phyloP scores from a whole-genome alignment of 2,113 vertebrate species.

The Passer montanus region DNA sequence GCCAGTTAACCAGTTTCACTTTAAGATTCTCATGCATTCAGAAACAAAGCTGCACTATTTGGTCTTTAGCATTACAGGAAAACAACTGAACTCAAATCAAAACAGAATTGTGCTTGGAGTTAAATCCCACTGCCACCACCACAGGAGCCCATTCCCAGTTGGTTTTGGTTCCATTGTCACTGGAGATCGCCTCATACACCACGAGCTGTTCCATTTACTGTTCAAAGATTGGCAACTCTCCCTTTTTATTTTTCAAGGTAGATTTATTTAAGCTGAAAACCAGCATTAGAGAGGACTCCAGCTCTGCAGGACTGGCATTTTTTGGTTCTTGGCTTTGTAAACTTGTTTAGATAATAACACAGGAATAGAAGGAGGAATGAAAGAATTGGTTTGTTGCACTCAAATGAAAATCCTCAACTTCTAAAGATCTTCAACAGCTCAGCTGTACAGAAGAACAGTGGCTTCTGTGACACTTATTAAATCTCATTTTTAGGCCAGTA shows the following conservation, averaged over 20 bases:
- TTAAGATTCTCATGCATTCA: conserved; percentile 17
- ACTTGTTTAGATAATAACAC: neutral
- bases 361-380: neutral
- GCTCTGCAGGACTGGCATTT: conserved; percentile 11
- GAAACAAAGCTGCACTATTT: conserved; percentile 13
- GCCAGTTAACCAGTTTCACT: neutral
- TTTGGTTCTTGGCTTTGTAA: conserved; percentile 66
- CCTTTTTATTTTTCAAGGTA: conserved; percentile 7
- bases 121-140: neutral
- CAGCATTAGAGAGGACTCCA: conserved; percentile 21
- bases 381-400: conserved; percentile 7
- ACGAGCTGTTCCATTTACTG: neutral
- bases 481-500: conserved; percentile 32
- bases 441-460: conserved; percentile 25
- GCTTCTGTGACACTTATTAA: conserved; percentile 12
- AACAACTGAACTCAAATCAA: neutral
- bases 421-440: neutral
- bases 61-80: conserved; percentile 36
- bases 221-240: conserved; percentile 22
- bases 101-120: neutral
- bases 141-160: neutral
- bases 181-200: neutral
- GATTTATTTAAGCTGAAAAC: conserved; percentile 44
- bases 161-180: neutral
- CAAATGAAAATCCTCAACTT: neutral